These are phyloP conservation scores for Nothoprocta pentlandii DNA, from an alignment of 2,113 vertebrate species.

Conservation along the genomic window DNA sequence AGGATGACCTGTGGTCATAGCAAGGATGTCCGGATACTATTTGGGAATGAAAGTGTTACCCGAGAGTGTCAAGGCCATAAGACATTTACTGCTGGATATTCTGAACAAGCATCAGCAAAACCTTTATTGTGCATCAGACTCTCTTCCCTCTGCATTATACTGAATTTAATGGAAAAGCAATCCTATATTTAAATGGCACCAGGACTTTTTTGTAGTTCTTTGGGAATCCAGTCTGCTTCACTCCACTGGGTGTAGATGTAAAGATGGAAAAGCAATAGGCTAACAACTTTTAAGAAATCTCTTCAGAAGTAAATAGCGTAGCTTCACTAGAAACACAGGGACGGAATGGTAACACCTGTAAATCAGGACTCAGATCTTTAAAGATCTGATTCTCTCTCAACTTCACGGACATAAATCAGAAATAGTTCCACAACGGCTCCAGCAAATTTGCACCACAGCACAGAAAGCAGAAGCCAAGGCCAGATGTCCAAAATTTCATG, in stretches of 20 bases:
- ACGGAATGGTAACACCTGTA: conserved; percentile 13
- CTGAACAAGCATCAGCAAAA: conserved; percentile 13
- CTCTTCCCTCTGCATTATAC: not conserved
- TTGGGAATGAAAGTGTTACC: not conserved
- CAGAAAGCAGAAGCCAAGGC: conserved; percentile 38
- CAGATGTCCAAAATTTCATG: conserved; percentile 25
- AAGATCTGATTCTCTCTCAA: conserved; percentile 24
- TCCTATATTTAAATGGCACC: not conserved
- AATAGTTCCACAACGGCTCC: conserved; percentile 24
- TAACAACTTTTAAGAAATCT: conserved; percentile 1
- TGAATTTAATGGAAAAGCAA: not conserved
- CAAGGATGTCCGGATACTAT: not conserved
- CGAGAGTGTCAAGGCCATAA: not conserved
- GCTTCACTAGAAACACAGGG: conserved; percentile 36
- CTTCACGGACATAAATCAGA: conserved; percentile 35
- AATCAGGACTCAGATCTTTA: conserved; percentile 11
- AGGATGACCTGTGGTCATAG: not conserved
- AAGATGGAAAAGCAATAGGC: not conserved
- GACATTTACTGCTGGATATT: not conserved
- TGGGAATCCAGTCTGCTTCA: conserved; percentile 14
- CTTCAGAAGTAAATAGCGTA: conserved; percentile 11
- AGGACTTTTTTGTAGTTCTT: not conserved
- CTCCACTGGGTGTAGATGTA: not conserved
- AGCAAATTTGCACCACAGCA: not conserved
- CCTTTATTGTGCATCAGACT: not conserved